Base-by-base conservation (phyloP, 2,113 vertebrate genomes). In the Myotis lucifugus region DNA sequence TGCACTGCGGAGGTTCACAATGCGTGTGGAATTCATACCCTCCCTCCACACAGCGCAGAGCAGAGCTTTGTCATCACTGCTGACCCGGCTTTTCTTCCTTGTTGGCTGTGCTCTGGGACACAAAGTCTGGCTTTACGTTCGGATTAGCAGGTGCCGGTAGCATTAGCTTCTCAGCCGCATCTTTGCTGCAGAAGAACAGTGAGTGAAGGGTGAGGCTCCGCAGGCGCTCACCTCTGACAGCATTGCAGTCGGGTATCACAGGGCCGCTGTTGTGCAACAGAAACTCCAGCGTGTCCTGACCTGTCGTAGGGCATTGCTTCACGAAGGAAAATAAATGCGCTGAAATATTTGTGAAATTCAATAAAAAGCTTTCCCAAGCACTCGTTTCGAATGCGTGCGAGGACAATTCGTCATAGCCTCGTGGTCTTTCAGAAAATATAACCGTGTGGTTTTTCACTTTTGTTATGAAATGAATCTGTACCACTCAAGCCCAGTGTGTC, bases 281-380 rank as follows among this genome's bases (percentile, higher is more conserved):
- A 99, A 98, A 99, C 98, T 98, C 97, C 93, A 97, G 98, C 98
- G 98, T 99, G 98, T 97, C 97, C 97, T 95, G 98, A 98, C 98
- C 97, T 98, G 98, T 98, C 98, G 96, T 46, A 46, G 97, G 97
- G 95, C 95, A 97, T 98, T 98, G 98, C 98, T 98, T 98, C 98
- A 98, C 86, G 95, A 96, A 98, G 97, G 97, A 98, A 98, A 98
- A 98, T 96, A 98, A 98, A 97, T 97, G 85, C 97, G 88, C 88
- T 56, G 86, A 96, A 98, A 98, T 97, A 98, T 98, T 97, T 98
- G 96, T 97, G 97, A 98, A 97, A 98, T 98, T 97, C 95, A 97
- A 90, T 97, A 95, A 98, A 98, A 97, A 93, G 95, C 97, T 81
- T 98, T 98, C 96, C 95, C 94, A 97, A 95, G 97, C 79, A 89